Evolutionary conservation across 1,140 invertebrate species (phyloP).

Genomic region (Aricia agestis): DNA sequence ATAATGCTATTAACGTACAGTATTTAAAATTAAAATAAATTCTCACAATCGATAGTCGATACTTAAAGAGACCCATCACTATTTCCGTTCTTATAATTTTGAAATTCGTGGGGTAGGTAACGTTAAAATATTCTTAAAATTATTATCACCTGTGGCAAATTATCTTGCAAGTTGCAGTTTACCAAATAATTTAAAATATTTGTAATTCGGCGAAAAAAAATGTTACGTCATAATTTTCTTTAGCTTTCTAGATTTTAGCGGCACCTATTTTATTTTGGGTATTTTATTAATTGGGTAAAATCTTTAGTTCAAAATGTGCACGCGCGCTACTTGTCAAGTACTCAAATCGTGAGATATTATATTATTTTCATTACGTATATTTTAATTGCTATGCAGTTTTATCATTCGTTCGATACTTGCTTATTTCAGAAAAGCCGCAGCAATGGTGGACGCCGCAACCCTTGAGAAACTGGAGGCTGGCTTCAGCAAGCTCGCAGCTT

Average conservation of each 20-base stretch:
- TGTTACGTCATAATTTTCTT: background rate
- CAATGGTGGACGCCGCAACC: slow-evolving; percentile 91
- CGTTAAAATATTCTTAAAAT: background rate
- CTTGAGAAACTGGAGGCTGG: slow-evolving; percentile 93
- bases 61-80: background rate
- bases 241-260: background rate
- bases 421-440: slow-evolving; percentile 81
- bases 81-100: background rate
- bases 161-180: no score
- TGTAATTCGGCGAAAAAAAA: background rate
- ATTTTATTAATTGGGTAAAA: slow-evolving; percentile 17
- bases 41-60: background rate
- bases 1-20: background rate
- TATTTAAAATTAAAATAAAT: background rate
- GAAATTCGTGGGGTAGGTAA: background rate
- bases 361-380: slow-evolving; percentile 27
- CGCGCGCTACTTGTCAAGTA: slow-evolving; percentile 64
- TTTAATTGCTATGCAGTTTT: slow-evolving; percentile 10
- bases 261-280: background rate
- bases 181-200: background rate
- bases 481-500: slow-evolving; percentile 90
- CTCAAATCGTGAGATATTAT: slow-evolving; percentile 64
- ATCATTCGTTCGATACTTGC: slow-evolving; percentile 43
- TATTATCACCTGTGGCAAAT: background rate
- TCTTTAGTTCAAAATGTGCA: slow-evolving; percentile 58